Evolutionary conservation across 2,113 vertebrate species (phyloP), one percentile per base, ranked within the genome.

Genomic region (Solea solea): DNA sequence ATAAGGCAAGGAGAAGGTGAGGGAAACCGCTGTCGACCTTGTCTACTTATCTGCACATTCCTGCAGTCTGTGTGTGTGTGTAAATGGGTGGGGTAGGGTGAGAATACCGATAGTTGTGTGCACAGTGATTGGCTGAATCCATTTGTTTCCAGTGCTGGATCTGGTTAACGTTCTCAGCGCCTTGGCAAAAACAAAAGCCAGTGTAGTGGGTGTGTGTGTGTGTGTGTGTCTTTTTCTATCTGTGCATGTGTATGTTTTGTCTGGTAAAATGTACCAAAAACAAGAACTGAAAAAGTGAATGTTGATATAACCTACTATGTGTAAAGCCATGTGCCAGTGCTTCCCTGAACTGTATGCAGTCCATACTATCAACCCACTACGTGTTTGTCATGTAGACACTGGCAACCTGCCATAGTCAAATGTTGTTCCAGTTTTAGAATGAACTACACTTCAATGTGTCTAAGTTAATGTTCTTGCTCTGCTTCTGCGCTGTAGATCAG

Each of bases 41-140:
- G 59, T 70, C 61, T 86, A 61, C 82, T 92, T 94, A 93, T 93
- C 92, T 86, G 78, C 83, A 87, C 93, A 94, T 93, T 94, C 91
- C 89, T 93, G 75, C 54, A 44, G 68, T 39, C 55, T 71, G 52
- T 67, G 12, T 75, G 74, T 71, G 52, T 67, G 12, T 75, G 74
- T 34, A 34, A 34, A 78, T 88, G 83, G 83, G 83, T 69, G 78
- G 60, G 68, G 71, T 48, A n/a, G 72, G 76, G 72, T 70, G 78
- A 74, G 57, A 66, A 65, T 76, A 74, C 74, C 81, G 90, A 91
- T 91, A 89, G 82, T 66, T 80, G 55, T 70, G 49, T 78, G 63
- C 28, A 15, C 49, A 5, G 64, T 86, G 80, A 92, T 89, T 93
- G 91, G 90, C 72, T 85, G 69, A 86, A 73, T 87, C 73, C 67